phyloP scores from a whole-genome alignment of 2,113 vertebrate genomes.

The Callipepla squamata region DNA sequence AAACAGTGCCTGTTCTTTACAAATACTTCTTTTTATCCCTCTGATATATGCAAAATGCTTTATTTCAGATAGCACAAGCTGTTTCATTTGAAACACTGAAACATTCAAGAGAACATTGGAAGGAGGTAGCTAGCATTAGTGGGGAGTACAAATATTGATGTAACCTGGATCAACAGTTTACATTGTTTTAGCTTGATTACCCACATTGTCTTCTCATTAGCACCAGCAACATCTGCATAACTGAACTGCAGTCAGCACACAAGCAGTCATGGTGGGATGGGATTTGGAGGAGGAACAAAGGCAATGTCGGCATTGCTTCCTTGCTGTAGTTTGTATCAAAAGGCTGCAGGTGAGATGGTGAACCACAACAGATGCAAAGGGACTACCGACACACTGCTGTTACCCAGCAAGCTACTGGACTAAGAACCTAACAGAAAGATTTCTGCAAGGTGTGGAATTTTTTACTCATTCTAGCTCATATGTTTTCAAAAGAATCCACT shows the following conservation, averaged over 20 bases:
- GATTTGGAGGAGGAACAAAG: accelerated
- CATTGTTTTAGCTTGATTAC: conserved; percentile 32
- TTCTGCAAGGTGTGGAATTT: neutral
- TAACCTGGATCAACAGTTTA: conserved; percentile 10
- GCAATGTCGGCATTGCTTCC: neutral
- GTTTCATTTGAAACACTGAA: neutral
- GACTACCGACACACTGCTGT: neutral
- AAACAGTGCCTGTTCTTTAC: neutral
- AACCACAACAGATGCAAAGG: neutral
- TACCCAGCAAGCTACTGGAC: neutral
- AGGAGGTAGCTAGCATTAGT: neutral
- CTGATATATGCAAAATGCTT: neutral
- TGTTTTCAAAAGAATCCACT: neutral
- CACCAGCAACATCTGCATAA: neutral
- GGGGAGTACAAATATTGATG: conserved; percentile 28
- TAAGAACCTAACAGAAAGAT: neutral
- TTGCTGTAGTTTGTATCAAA: neutral
- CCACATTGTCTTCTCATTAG: conserved; percentile 36
- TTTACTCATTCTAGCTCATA: neutral
- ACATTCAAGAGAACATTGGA: neutral
- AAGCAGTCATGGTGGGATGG: accelerated
- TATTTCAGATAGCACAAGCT: conserved; percentile 5
- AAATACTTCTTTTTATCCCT: conserved; percentile 5
- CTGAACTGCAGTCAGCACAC: neutral
- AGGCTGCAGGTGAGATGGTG: neutral